These are phyloP conservation scores for Dendrophyllia cribrosa DNA, from an alignment of 64 coral and sea anemone genomes.

Conservation along the genomic window DNA sequence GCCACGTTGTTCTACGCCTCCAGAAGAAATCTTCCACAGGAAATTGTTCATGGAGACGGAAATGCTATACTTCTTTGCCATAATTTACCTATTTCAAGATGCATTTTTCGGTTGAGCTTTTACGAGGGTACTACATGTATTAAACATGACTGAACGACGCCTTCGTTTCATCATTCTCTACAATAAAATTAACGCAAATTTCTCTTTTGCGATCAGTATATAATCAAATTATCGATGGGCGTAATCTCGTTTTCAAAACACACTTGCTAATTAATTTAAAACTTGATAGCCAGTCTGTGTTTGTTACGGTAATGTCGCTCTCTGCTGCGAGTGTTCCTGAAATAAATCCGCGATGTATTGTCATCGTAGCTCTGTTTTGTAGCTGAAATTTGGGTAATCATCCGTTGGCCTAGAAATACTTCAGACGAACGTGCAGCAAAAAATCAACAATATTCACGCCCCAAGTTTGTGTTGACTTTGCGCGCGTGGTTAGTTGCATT, in stretches of 20 bases:
- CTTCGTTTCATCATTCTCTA: background rate
- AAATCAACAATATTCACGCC: too few relatives aligned
- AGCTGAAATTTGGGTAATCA: too few relatives aligned
- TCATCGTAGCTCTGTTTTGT: too few relatives aligned
- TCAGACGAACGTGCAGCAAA: too few relatives aligned
- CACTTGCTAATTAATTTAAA: slow-evolving; percentile 13
- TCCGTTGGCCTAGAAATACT: too few relatives aligned
- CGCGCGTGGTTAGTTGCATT: too few relatives aligned
- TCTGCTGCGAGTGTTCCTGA: background rate
- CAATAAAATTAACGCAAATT: background rate
- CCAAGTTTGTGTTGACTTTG: too few relatives aligned
- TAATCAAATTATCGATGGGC: slow-evolving; percentile 20
- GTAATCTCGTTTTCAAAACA: background rate
- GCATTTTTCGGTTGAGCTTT: background rate
- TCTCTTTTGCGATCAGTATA: background rate
- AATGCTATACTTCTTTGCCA: background rate
- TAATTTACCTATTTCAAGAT: background rate
- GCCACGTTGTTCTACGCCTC: slow-evolving; percentile 15
- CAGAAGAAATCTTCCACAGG: background rate
- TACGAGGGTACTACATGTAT: background rate
- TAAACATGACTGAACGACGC: background rate
- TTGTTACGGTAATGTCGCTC: too few relatives aligned
- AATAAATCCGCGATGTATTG: too few relatives aligned
- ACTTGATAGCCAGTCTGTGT: background rate
- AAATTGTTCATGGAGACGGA: background rate